Percentiles rank a stretch among this genome's conserved stretches.
Conservation (phyloP, 64 coral and sea anemone genomes). For the Anthopleura sola region DNA sequence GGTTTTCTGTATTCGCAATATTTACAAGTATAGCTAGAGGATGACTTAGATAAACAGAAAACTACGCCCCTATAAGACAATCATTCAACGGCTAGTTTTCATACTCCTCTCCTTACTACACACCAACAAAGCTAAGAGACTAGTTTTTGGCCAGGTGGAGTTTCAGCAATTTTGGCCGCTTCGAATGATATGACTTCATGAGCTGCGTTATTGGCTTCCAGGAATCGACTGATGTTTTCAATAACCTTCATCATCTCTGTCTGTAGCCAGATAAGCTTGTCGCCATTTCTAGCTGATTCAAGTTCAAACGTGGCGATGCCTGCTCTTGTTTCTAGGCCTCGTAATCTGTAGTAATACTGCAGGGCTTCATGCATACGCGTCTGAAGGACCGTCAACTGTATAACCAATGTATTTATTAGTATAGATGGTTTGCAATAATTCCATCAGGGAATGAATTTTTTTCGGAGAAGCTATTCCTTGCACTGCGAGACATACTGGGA, state of each 20-base stretch:
- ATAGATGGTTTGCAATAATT: neutral
- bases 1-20: neutral
- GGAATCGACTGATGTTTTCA: conserved; percentile 85
- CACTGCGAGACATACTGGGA: no score
- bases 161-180: conserved; percentile 63
- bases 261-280: conserved; percentile 69
- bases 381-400: conserved; percentile 76
- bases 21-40: neutral
- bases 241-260: conserved; percentile 88
- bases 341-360: conserved; percentile 77
- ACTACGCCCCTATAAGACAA: no score
- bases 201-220: conserved; percentile 80
- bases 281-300: conserved; percentile 63
- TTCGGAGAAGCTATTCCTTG: no score
- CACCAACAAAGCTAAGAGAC: neutral
- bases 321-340: conserved; percentile 72
- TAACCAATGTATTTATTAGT: neutral
- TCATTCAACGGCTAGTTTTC: no score
- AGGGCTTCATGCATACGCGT: conserved; percentile 75
- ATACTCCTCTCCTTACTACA: no score
- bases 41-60: neutral
- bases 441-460: no score
- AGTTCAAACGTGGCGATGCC: conserved; percentile 81
- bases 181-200: conserved; percentile 82
- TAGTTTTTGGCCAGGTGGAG: conserved; percentile 15